Evolutionary conservation across 64 coral and sea anemone genomes (phyloP).

Genomic region (Acropora tenuis): DNA sequence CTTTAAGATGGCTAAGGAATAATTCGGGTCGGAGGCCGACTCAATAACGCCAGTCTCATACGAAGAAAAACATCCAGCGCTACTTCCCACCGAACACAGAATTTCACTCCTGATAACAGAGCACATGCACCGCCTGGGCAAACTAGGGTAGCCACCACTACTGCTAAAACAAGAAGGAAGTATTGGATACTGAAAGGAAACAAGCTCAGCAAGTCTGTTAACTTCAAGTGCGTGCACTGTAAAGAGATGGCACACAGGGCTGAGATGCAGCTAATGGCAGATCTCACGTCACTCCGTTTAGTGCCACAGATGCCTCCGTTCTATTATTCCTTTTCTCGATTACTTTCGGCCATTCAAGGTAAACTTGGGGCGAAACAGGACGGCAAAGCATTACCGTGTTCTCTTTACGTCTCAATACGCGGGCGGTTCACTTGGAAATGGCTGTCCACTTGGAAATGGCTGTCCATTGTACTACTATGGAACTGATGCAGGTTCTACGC

Average conservation of each 20-base stretch:
- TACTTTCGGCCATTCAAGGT: no score
- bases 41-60: constrained; percentile 23
- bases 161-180: constrained; percentile 11
- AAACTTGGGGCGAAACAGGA: no score
- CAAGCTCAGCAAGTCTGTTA: constrained; percentile 14
- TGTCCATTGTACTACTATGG: neutral
- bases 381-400: neutral
- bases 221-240: constrained; percentile 5
- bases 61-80: constrained; percentile 10
- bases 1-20: constrained; percentile 24
- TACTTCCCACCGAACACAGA: constrained; percentile 13
- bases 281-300: constrained; percentile 1
- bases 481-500: no score
- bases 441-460: neutral
- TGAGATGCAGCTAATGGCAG: constrained; percentile 35
- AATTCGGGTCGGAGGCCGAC: constrained; percentile 55
- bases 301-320: constrained; percentile 10
- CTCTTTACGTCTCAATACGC: constrained; percentile 34
- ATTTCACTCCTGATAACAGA: constrained; percentile 21
- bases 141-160: neutral
- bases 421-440: constrained; percentile 36
- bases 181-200: constrained; percentile 32
- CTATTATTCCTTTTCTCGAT: no score
- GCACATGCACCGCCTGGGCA: neutral
- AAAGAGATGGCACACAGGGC: neutral